Conservation (phyloP, 2,113 vertebrate species). For the Galemys pyrenaicus region DNA sequence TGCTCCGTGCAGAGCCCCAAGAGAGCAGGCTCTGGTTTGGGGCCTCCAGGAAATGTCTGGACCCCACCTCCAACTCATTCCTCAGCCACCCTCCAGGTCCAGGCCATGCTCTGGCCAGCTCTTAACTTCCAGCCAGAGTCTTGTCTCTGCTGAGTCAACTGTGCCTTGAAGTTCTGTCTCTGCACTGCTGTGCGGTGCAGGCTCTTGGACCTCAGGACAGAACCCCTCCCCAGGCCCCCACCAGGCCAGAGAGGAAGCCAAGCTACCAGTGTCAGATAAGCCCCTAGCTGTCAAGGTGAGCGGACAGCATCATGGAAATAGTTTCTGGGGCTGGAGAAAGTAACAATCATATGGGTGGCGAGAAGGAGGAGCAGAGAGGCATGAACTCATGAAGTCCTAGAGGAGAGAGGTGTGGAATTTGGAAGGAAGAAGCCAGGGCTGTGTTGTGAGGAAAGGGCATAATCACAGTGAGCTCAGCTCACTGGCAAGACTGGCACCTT, state of each 20-base stretch:
- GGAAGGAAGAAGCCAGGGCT: background rate
- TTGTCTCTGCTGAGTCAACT: background rate
- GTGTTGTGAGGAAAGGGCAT: background rate
- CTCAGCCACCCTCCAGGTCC: background rate
- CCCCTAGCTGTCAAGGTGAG: background rate
- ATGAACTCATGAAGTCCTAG: background rate
- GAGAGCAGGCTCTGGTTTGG: background rate
- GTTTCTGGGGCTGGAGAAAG: background rate
- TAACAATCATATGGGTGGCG: background rate
- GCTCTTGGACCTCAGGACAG: background rate
- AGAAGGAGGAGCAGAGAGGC: background rate
- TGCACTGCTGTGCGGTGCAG: background rate
- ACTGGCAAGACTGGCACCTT: background rate
- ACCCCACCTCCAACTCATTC: background rate
- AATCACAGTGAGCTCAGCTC: background rate
- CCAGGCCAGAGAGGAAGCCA: background rate
- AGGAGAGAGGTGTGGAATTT: background rate
- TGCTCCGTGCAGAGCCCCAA: background rate
- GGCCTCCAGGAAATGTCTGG: background rate
- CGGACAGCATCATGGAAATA: accelerated
- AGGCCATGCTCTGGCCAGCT: background rate
- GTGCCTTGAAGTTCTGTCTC: background rate
- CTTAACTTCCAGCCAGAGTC: background rate
- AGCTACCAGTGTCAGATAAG: background rate
- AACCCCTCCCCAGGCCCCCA: background rate